These are phyloP conservation scores for Busseola fusca DNA, from an alignment of 2,888 invertebrate species.

Conservation along the genomic window DNA sequence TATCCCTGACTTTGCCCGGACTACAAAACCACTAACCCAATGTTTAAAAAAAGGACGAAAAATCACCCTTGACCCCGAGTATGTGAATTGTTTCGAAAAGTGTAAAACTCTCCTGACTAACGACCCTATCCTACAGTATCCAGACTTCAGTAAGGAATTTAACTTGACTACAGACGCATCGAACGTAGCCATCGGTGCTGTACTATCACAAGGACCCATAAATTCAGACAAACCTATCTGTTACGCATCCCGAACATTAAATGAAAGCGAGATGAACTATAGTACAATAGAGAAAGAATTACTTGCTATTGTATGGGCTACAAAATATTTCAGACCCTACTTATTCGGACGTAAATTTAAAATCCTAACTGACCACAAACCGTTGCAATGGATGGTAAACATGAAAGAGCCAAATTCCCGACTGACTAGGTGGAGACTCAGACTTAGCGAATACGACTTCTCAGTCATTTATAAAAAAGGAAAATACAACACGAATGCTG, in stretches of 20 bases:
- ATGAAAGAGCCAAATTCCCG: no score
- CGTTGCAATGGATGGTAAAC: no score
- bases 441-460: no score
- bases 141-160: no score
- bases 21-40: neutral
- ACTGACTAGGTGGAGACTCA: no score
- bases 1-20: neutral
- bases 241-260: slow-evolving; percentile 3
- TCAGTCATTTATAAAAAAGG: no score
- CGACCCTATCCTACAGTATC: no score
- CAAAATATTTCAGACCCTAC: no score
- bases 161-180: no score
- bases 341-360: no score
- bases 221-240: slow-evolving; percentile 6
- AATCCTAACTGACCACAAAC: no score
- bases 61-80: neutral
- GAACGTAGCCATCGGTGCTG: neutral
- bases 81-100: neutral
- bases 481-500: no score
- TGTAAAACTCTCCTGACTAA: neutral
- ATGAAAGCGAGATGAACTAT: slow-evolving; percentile 1
- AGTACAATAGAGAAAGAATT: neutral
- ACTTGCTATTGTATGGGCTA: neutral
- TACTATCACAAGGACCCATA: neutral
- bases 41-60: neutral